phyloP scores from a whole-genome alignment of 2,113 vertebrate species.

The Chaetodon auriga region DNA sequence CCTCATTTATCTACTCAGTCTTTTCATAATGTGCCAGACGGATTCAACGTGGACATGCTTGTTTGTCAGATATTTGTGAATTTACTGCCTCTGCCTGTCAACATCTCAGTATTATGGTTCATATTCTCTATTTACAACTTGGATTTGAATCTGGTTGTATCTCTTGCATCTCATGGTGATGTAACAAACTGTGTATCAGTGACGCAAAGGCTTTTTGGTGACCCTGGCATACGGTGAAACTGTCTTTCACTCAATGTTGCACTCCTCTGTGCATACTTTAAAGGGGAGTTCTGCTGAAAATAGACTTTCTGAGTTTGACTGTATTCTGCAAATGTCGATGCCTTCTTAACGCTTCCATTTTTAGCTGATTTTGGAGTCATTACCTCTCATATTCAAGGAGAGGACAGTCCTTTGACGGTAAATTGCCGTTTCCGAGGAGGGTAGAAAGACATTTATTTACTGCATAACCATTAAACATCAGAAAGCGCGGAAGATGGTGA shows the following conservation, averaged over 20 bases:
- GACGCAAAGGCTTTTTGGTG: neutral
- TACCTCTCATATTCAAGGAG: neutral
- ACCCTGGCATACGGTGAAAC: neutral
- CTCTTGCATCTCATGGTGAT: constrained; percentile 16
- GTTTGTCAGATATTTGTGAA: constrained; percentile 8
- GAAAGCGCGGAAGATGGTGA: neutral
- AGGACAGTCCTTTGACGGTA: neutral
- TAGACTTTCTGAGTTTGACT: neutral
- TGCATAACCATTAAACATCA: neutral
- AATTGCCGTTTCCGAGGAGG: neutral
- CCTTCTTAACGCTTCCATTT: neutral
- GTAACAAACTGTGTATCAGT: neutral
- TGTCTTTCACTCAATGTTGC: constrained; percentile 8
- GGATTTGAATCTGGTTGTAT: constrained; percentile 19
- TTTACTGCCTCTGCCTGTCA: constrained; percentile 1
- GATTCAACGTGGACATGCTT: neutral
- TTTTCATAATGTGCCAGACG: constrained; percentile 1
- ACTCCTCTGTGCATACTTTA: constrained; percentile 7
- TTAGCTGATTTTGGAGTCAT: neutral
- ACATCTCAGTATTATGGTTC: constrained; percentile 1
- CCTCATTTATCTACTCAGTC: neutral
- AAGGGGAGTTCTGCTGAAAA: constrained; percentile 39
- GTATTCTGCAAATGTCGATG: neutral
- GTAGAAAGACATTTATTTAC: neutral
- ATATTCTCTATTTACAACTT: neutral